Evolutionary conservation across 2,113 vertebrate genomes (phyloP).

Genomic region (Cephalophus harveyi): DNA sequence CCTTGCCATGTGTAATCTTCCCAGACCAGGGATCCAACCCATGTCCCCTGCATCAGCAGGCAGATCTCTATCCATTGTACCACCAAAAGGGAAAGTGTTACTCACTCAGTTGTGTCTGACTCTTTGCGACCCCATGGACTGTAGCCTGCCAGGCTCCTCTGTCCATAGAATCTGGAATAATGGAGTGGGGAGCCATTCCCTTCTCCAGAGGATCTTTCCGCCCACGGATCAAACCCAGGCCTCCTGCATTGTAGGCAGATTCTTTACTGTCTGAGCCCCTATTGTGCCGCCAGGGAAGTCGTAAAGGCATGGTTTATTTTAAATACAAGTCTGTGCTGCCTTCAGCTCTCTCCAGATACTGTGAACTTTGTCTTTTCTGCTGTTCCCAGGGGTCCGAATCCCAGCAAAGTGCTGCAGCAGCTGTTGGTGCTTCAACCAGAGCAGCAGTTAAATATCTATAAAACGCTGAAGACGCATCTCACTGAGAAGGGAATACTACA

Average conservation of each 20-base stretch:
- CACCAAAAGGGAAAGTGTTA: background rate
- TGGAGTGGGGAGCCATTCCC: background rate
- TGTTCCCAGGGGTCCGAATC: slow-evolving; percentile 91
- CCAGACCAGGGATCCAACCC: background rate
- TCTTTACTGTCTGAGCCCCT: background rate
- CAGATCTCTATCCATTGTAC: background rate
- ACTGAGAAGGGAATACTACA: slow-evolving; percentile 89
- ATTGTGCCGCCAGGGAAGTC: background rate
- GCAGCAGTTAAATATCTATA: slow-evolving; percentile 93
- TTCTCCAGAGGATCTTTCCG: background rate
- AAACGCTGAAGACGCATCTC: slow-evolving; percentile 89
- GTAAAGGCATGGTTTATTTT: background rate
- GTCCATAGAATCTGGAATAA: background rate
- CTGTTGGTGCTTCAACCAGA: slow-evolving; percentile 92
- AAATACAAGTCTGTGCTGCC: background rate
- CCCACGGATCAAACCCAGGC: background rate
- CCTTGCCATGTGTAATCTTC: background rate
- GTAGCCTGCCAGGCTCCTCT: background rate
- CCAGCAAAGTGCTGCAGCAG: slow-evolving; percentile 95
- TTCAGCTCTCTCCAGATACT: background rate
- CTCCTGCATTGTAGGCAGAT: background rate
- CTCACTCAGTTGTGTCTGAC: background rate
- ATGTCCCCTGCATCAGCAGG: background rate
- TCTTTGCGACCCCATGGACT: background rate
- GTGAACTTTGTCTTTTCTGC: background rate